phyloP scores from a whole-genome alignment of 2,113 vertebrate species.

The Connochaetes taurinus region DNA sequence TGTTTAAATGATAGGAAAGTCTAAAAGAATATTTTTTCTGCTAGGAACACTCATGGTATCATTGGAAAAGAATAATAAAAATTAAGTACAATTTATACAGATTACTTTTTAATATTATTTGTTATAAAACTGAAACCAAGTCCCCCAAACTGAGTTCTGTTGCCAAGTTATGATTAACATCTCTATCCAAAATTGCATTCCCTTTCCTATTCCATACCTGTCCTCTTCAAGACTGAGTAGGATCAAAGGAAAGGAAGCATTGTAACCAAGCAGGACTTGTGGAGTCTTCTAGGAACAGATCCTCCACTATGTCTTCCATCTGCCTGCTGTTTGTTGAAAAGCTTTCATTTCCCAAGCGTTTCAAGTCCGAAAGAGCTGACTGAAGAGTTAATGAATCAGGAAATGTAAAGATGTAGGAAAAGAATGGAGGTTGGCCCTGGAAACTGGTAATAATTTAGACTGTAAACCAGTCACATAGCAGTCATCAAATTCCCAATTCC shows the following conservation, averaged over 20 bases:
- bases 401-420: not conserved
- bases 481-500: not conserved
- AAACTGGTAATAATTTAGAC: not conserved
- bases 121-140: not conserved
- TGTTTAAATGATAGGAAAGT: not conserved
- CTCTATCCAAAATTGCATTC: not conserved
- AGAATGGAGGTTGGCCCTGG: not conserved
- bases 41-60: not conserved
- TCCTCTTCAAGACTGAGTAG: not conserved
- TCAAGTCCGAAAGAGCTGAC: not conserved
- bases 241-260: not conserved
- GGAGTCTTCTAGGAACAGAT: not conserved
- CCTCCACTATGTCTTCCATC: not conserved
- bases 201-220: not conserved
- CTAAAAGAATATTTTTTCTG: not conserved
- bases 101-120: not conserved
- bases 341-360: not conserved
- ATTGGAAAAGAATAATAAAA: not conserved
- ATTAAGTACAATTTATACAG: not conserved
- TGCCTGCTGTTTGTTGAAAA: not conserved
- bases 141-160: not conserved
- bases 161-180: not conserved
- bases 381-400: not conserved
- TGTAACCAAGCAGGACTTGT: not conserved
- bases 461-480: not conserved